Evolutionary conservation across 2,888 invertebrate genomes (phyloP).

Genomic region (Drosophila cognata): DNA sequence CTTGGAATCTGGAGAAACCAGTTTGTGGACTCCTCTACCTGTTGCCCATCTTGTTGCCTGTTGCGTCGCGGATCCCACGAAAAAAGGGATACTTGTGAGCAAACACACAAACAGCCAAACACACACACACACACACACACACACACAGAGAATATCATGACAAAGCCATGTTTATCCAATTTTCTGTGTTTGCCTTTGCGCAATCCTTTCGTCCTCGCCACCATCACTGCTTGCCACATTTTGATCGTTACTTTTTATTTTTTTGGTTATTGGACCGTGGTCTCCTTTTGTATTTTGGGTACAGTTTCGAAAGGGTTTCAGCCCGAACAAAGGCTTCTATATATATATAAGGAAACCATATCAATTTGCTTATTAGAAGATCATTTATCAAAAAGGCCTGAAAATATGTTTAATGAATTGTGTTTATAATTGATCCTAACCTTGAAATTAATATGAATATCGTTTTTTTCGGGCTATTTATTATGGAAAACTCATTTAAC

Average conservation of each 20-base stretch:
- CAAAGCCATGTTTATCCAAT: constrained; percentile 69
- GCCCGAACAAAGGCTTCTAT: neutral
- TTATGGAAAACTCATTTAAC: neutral
- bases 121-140: constrained; percentile 26
- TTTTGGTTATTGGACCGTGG: constrained; percentile 23
- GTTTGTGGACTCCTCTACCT: constrained; percentile 66
- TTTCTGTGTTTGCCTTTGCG: constrained; percentile 49
- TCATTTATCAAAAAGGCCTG: constrained; percentile 2
- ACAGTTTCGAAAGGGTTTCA: constrained; percentile 62
- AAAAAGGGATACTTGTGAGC: constrained; percentile 71
- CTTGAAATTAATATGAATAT: neutral
- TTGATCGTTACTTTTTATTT: constrained; percentile 45
- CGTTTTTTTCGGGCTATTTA: neutral
- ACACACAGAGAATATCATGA: constrained; percentile 23
- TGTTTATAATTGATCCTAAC: neutral
- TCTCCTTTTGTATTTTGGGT: constrained; percentile 40
- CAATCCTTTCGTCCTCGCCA: constrained; percentile 78
- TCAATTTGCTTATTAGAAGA: constrained; percentile 10
- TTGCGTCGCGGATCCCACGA: constrained; percentile 68
- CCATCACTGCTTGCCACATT: constrained; percentile 43
- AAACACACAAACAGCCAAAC: constrained; percentile 40
- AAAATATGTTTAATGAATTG: neutral
- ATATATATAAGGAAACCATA: constrained; percentile 1
- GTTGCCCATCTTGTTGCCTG: constrained; percentile 44
- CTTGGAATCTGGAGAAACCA: constrained; percentile 69